These are phyloP conservation scores for Sogatella furcifera DNA, from an alignment of 1,140 invertebrate species.

Conservation along the genomic window DNA sequence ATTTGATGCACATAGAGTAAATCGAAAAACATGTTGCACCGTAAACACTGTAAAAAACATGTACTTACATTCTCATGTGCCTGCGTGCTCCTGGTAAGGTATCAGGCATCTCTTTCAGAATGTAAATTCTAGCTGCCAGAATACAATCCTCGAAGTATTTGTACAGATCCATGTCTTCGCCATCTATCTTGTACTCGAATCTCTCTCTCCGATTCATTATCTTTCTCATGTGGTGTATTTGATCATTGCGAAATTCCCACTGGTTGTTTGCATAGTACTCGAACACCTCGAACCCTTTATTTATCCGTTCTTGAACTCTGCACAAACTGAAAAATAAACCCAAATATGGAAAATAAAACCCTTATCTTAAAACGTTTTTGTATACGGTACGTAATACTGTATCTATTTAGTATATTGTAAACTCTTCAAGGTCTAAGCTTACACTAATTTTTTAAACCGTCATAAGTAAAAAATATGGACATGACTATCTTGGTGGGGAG, in stretches of 20 bases:
- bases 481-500: no score
- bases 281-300: constrained; percentile 73
- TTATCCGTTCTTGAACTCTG: constrained; percentile 60
- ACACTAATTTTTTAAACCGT: no score
- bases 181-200: constrained; percentile 53
- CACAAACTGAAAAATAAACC: constrained; percentile 43
- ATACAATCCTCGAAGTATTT: constrained; percentile 65
- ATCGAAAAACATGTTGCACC: no score
- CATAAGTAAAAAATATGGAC: no score
- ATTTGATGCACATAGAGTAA: no score
- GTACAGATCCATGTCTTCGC: constrained; percentile 54
- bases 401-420: no score
- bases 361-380: no score
- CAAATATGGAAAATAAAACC: no score
- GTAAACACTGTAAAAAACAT: not conserved
- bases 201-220: constrained; percentile 52
- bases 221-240: constrained; percentile 41
- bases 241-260: constrained; percentile 66
- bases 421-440: no score
- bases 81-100: constrained; percentile 67
- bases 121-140: constrained; percentile 56
- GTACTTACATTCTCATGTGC: constrained; percentile 58
- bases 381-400: no score
- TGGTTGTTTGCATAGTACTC: constrained; percentile 79
- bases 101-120: constrained; percentile 73